phyloP scores from a whole-genome alignment of 1,140 invertebrate genomes.

The Drosophila ironensis region DNA sequence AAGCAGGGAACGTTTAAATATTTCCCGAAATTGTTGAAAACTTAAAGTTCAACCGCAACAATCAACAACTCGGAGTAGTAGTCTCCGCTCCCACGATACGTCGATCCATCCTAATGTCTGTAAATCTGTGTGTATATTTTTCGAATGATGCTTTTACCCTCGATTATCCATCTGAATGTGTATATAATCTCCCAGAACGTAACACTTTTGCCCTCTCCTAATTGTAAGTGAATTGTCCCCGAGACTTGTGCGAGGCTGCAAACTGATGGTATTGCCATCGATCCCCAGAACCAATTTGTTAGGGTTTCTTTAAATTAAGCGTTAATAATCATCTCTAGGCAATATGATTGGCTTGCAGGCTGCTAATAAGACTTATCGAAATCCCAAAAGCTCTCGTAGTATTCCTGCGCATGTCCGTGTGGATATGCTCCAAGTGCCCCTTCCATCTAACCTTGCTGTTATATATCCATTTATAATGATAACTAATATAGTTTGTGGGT shows the following conservation, averaged over 20 bases:
- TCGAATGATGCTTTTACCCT: slow-evolving; percentile 63
- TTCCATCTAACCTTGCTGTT: slow-evolving; percentile 33
- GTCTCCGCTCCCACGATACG: neutral
- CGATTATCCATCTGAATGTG: slow-evolving; percentile 60
- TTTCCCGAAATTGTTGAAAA: too few relatives aligned
- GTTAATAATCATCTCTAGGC: slow-evolving; percentile 1
- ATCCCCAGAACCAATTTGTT: slow-evolving; percentile 33
- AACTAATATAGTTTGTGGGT: too few relatives aligned
- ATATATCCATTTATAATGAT: slow-evolving; percentile 5
- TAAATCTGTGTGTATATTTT: slow-evolving; percentile 71
- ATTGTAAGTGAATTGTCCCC: slow-evolving; percentile 9
- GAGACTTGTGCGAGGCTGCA: slow-evolving; percentile 2
- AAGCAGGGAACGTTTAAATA: too few relatives aligned
- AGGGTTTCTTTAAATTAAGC: slow-evolving; percentile 14
- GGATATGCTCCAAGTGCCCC: slow-evolving; percentile 37
- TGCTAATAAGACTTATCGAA: neutral
- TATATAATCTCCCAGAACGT: slow-evolving; percentile 51
- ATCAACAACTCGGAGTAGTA: too few relatives aligned
- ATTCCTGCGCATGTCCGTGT: slow-evolving; percentile 1
- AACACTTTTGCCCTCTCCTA: slow-evolving; percentile 2
- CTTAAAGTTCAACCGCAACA: too few relatives aligned
- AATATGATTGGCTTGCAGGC: slow-evolving; percentile 1
- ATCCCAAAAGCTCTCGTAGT: slow-evolving; percentile 1
- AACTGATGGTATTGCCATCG: neutral
- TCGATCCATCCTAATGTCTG: slow-evolving; percentile 27